Evolutionary conservation across 2,797 vertebrate genomes (phyloP), one percentile per base, ranked within the genome.

Genomic region (Paramormyrops hopkinsi): DNA sequence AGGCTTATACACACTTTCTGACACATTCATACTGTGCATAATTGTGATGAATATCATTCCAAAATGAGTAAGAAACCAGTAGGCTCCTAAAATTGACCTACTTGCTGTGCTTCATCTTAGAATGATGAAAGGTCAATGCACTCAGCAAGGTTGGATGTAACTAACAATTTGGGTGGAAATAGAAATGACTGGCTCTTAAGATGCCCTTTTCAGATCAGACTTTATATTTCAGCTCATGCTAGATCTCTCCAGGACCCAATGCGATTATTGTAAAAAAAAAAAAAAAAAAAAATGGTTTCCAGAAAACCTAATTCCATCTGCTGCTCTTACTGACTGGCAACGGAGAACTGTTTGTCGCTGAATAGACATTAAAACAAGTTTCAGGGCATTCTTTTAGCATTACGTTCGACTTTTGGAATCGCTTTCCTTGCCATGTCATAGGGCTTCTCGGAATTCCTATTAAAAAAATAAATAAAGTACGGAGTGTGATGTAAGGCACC

Each of bases 121-220:
- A 87, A 87, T 44, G 84, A 86, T 86, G 54, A 86, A 86, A 86
- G 84, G 86, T 87, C 86, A 87, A 87, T 87, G 86, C 86, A 87
- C 86, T 87, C 86, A 87, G 86, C 33, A 87, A 37, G 51, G 29
- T 29, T 56, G 37, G 25, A 87, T 59, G 53, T 56, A 87, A 59
- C 53, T 87, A 17, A 87, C 53, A 56, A 56, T 85, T 85, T 25
- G 33, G 51, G 83, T 9, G 41, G 12, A 51, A 51, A 86, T 51
- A 86, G 84, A 86, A 86, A 86, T 86, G 84, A 86, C 29, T 86
- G 84, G 25, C 50, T 82, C 19, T 82, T 82, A 82, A 82, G 76
- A 82, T 86, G 84, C 84, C 84, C 84, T 86, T 86, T 86, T 86
- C 84, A 51, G 46, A 86, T 86, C 84, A 50, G 84, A 86, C 84